Evolutionary conservation across 2,797 vertebrate genomes (phyloP), one percentile per base, ranked within the genome.

Genomic region (Coregonus ussuriensis): DNA sequence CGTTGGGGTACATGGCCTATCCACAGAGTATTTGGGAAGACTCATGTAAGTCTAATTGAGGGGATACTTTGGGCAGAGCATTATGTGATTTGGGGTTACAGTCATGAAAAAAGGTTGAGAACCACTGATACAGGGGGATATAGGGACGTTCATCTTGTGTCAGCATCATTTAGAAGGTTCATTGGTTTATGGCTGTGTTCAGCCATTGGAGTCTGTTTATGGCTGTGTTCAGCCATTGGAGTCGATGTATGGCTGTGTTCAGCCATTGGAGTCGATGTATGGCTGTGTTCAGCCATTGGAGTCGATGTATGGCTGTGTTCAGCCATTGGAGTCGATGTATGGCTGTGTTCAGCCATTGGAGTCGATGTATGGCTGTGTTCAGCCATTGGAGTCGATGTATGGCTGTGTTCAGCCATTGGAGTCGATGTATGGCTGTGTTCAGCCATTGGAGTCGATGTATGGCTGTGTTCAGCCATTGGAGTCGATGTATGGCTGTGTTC

Each of bases 131-230:
- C 21, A 56, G 54, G 71, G 73, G 67, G 76, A 81, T 76, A 47
- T 69, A 33, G 72, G 47, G 51, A 72, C 31, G 66, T 77, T 79
- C 25, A 79, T 74, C 85, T 83, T 87, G 83, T 86, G 62, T 65
- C 62, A 65, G 21, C 18, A 21, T 6, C 18, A 62, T 62, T 62
- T 33, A 3, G 31, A 81, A 73, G 25, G 33, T 86, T 66, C 88
- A 9, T 65, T 21, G 82, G 86, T 88, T 87, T 86, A 81, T 86
- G 83, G 82, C 74, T 79, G 75, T 77, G 79, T 85, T 79, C 67
- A 25, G 35, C 72, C 72, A 78, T 81, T 83, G 73, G 18, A 65
- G n/a, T n/a, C n/a, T n/a, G 86, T 63, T 47, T 86, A 81, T 86
- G 83, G 82, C 74, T 25, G 25, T 25, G 25, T 86, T 79, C 68